Evolutionary conservation across 2,113 vertebrate species (phyloP).

Genomic region (Patagioenas fasciata): DNA sequence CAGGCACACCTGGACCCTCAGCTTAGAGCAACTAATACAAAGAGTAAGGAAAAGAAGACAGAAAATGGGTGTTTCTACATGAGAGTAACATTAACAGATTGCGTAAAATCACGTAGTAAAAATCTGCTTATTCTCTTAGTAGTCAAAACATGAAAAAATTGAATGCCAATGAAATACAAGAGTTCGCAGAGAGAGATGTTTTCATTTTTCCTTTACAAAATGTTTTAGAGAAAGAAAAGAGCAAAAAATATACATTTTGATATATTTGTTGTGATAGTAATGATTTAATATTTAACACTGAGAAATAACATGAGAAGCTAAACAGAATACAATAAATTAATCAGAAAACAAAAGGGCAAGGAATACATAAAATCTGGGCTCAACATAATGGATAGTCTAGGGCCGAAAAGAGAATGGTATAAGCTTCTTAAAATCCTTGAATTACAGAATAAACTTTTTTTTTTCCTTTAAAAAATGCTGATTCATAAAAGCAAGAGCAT

Average conservation of each 20-base stretch:
- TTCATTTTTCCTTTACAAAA: background rate
- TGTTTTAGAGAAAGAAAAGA: background rate
- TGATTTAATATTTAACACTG: background rate
- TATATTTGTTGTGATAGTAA: background rate
- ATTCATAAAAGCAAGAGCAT: conserved; percentile 1
- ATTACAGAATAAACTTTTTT: background rate
- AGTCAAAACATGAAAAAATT: background rate
- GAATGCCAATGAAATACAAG: background rate
- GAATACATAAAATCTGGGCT: conserved; percentile 34
- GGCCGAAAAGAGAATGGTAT: background rate
- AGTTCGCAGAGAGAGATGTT: background rate
- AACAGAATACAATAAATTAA: conserved; percentile 34
- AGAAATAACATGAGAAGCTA: background rate
- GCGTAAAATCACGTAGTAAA: background rate
- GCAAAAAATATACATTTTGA: background rate
- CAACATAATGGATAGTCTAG: conserved; percentile 10
- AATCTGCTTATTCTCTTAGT: background rate
- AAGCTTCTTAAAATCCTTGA: conserved; percentile 54
- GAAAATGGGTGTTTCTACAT: background rate
- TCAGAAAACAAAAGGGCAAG: conserved; percentile 30
- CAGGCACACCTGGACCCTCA: background rate
- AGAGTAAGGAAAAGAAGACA: background rate
- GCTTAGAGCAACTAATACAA: background rate
- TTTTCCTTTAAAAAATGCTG: conserved; percentile 4
- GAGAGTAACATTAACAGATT: background rate